Conservation (phyloP, 92 coral and sea anemone species). For the Bergia sp. region DNA sequence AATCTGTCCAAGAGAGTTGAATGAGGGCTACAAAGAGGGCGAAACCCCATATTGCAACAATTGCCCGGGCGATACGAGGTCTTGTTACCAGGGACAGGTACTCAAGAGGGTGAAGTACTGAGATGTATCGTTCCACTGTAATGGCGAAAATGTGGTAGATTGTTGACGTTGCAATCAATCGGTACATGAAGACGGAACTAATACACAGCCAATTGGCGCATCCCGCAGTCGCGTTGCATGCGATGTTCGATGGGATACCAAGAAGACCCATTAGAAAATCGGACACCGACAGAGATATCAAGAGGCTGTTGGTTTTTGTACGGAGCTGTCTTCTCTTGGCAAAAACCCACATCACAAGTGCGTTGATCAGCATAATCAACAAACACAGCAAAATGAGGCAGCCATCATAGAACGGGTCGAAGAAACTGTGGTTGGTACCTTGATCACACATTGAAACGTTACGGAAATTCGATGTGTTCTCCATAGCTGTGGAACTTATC, state of each 20-base stretch:
- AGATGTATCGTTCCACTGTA: conserved; percentile 89
- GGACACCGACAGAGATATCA: conserved; percentile 72
- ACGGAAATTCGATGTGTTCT: background rate
- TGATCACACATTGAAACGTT: conserved; percentile 1
- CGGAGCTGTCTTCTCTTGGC: conserved; percentile 63
- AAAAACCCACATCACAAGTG: conserved; percentile 69
- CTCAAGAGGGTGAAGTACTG: conserved; percentile 82
- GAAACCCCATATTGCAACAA: conserved; percentile 76
- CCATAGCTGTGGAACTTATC: background rate
- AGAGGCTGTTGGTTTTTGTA: conserved; percentile 80
- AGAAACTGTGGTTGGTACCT: conserved; percentile 2
- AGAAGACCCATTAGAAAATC: conserved; percentile 80
- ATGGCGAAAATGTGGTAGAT: conserved; percentile 91
- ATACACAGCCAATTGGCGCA: conserved; percentile 69
- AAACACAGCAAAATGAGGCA: conserved; percentile 69
- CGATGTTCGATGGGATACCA: conserved; percentile 71
- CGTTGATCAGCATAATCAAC: conserved; percentile 63
- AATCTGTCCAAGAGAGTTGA: conserved; percentile 82
- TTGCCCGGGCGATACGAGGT: conserved; percentile 63
- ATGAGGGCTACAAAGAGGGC: conserved; percentile 77
- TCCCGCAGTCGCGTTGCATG: conserved; percentile 68
- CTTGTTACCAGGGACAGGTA: conserved; percentile 80
- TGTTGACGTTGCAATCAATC: conserved; percentile 92
- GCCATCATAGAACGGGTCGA: conserved; percentile 70
- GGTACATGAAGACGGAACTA: conserved; percentile 76